phyloP scores from a whole-genome alignment of 2,113 vertebrate genomes.

The Atractosteus spatula region DNA sequence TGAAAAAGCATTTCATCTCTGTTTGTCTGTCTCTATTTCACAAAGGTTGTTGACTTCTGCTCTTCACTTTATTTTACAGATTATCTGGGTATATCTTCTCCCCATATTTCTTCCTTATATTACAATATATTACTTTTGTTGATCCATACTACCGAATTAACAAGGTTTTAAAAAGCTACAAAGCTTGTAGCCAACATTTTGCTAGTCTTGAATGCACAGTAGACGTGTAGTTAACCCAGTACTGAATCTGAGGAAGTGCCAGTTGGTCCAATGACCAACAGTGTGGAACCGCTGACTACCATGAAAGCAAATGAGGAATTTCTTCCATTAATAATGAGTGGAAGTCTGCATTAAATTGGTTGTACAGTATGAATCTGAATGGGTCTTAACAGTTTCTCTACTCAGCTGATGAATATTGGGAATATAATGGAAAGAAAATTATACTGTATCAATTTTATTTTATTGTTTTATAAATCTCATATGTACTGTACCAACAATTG shows the following conservation, averaged over 20 bases:
- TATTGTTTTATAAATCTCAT: too few relatives aligned
- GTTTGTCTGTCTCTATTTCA: too few relatives aligned
- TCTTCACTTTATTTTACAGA: too few relatives aligned
- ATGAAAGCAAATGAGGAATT: constrained; percentile 7
- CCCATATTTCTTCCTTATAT: too few relatives aligned
- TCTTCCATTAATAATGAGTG: constrained; percentile 1
- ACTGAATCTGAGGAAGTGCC: not conserved
- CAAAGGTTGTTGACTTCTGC: too few relatives aligned
- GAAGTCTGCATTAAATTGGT: not conserved
- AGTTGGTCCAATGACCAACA: not conserved
- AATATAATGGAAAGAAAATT: too few relatives aligned
- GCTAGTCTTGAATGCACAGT: not conserved
- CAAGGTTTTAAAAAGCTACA: constrained; percentile 1
- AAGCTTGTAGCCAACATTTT: constrained; percentile 4
- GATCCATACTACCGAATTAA: not conserved
- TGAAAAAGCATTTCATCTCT: too few relatives aligned
- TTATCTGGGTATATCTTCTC: too few relatives aligned
- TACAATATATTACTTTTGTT: too few relatives aligned
- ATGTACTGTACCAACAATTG: too few relatives aligned
- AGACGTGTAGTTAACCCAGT: constrained; percentile 5
- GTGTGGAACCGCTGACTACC: not conserved
- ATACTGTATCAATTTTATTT: too few relatives aligned
- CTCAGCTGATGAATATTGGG: not conserved
- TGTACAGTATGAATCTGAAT: not conserved
- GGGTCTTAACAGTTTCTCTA: not conserved